Conservation (phyloP, 2,888 invertebrate genomes). For the Acronicta psi region DNA sequence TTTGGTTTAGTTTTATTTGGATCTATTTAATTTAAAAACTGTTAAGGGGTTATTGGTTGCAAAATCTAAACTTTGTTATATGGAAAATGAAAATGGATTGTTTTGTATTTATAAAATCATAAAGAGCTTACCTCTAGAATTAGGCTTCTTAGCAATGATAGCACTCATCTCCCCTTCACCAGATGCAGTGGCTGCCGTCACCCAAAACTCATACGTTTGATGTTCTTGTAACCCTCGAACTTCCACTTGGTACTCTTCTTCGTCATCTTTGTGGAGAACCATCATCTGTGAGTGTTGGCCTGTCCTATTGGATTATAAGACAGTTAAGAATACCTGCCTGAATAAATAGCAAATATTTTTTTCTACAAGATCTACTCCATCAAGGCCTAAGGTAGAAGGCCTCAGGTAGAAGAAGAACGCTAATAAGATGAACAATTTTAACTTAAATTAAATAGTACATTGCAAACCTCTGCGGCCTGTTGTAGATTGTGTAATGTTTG, state of each 20-base stretch:
- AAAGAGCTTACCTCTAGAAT: conserved; percentile 89
- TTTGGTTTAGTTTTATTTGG: too few species aligned
- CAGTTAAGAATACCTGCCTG: too few species aligned
- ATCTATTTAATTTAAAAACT: too few species aligned
- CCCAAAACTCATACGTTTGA: conserved; percentile 95
- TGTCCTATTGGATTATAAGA: conserved; percentile 64
- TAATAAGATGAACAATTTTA: not conserved
- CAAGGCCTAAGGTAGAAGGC: too few species aligned
- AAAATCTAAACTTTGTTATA: too few species aligned
- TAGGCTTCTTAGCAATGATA: conserved; percentile 92
- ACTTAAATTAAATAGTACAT: not conserved
- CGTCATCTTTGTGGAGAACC: conserved; percentile 68
- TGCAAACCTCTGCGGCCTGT: conserved; percentile 87
- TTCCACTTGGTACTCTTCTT: conserved; percentile 86
- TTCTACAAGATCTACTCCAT: too few species aligned
- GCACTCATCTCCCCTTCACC: conserved; percentile 92
- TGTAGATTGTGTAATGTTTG: conserved; percentile 94
- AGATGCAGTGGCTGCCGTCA: conserved; percentile 93
- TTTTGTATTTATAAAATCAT: too few species aligned
- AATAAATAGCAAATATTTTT: too few species aligned
- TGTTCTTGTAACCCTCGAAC: conserved; percentile 91
- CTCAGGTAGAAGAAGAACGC: too few species aligned
- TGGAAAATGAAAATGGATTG: too few species aligned
- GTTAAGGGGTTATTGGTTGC: too few species aligned
- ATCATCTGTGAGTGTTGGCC: conserved; percentile 79